A percentile compares a stretch with the other conserved stretches of the same genome.
Evolutionary conservation across 2,797 vertebrate species (phyloP).

Genomic region (Neosilurus hyrtlii): DNA sequence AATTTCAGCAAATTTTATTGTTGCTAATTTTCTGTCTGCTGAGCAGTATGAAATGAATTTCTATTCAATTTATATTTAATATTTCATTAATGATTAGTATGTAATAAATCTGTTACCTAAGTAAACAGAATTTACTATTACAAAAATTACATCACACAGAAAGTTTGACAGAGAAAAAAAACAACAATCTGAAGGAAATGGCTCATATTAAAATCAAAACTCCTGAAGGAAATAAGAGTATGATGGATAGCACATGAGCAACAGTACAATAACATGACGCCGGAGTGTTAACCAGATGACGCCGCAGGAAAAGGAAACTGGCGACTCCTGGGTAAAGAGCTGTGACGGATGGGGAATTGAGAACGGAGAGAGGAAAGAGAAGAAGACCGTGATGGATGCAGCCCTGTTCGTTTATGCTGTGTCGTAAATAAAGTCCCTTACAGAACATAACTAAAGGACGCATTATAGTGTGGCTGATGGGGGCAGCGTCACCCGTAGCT

Average conservation of each 20-base stretch:
- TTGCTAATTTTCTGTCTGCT: background rate
- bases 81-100: background rate
- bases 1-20: background rate
- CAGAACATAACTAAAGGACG: constrained; percentile 33
- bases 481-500: background rate
- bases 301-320: constrained; percentile 18
- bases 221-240: constrained; percentile 7
- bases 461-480: constrained; percentile 15
- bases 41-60: background rate
- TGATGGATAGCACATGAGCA: constrained; percentile 18
- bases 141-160: background rate
- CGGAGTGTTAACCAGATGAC: background rate
- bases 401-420: constrained; percentile 15
- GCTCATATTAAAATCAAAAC: constrained; percentile 7
- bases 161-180: background rate
- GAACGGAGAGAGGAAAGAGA: background rate
- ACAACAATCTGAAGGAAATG: background rate
- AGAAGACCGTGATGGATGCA: constrained; percentile 24
- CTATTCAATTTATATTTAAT: too few relatives aligned
- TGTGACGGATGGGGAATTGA: constrained; percentile 23
- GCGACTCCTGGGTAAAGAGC: background rate
- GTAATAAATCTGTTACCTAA: background rate
- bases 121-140: background rate
- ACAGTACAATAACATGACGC: background rate
- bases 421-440: constrained; percentile 31